Evolutionary conservation across 2,888 invertebrate species (phyloP), one percentile per base, ranked within the genome.

Genomic region (Corythucha ciliata): DNA sequence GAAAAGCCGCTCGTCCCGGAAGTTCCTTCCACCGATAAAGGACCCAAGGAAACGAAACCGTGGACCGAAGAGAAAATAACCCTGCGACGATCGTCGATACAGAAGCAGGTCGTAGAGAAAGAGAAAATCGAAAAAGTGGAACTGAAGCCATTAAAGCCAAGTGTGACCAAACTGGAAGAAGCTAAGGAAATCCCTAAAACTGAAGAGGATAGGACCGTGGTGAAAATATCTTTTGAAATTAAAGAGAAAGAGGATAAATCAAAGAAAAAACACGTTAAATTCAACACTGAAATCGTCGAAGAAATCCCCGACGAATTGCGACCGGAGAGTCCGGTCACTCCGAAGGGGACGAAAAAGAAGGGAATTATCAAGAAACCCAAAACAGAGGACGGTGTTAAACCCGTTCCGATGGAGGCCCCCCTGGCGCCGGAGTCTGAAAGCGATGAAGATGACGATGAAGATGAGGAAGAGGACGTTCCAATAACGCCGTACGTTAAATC

Each of bases 61-160:
- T 68, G 69, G 69, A 67, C 64, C 1, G 65, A 67, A 52, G 67
- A 68, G 57, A 64, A 64, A 52, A 59, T 68, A 6, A 57, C 61
- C 2, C 51, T 68, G 25, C 68, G 66, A 48, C 66, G 63, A 57
- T 57, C 65, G 0, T 61, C 62, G 48, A 63, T 62, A 24, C 53
- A 63, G 2, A 56, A 61, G 12, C 63, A 62, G 6, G 64, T 18
- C 7, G 25, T n/a, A 5, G 10, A 14, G 8, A 18, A 37, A 29
- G 39, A 20, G 22, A 40, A 40, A 26, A 47, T 2, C 6, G 20
- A 6, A 22, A 33, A 40, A 32, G 24, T 26, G 12, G 41, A 51
- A 21, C 8, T 14, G 33, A 8, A 16, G 18, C 4, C 40, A 6
- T 8, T 6, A n/a, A 21, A 18, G 8, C 4, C 33, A 46, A n/a